Evolutionary conservation across 2,888 invertebrate genomes (phyloP).

Genomic region (Drepana falcataria): DNA sequence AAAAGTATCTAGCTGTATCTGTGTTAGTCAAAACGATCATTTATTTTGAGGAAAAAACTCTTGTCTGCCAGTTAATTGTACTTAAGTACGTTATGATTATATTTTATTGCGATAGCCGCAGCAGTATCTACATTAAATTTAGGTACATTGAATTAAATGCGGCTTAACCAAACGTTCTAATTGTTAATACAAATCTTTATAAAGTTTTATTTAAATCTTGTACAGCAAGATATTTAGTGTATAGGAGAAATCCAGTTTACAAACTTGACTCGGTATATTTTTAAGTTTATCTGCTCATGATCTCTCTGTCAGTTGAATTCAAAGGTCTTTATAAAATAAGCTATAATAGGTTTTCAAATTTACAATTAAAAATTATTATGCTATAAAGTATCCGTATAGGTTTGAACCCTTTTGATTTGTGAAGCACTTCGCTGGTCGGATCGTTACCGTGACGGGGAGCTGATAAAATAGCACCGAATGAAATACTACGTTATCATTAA

Average conservation of each 20-base stretch:
- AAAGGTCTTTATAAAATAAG: conserved; percentile 4
- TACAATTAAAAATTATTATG: too few relatives aligned
- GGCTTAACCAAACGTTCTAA: too few relatives aligned
- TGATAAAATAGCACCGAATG: conserved; percentile 54
- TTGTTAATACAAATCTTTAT: too few relatives aligned
- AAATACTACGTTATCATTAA: conserved; percentile 69
- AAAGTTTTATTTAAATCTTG: neutral
- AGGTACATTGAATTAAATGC: too few relatives aligned
- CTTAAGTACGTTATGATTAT: too few relatives aligned
- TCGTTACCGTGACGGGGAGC: conserved; percentile 37
- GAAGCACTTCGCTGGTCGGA: conserved; percentile 35
- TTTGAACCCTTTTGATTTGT: conserved; percentile 4
- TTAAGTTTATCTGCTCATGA: neutral
- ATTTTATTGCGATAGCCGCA: neutral
- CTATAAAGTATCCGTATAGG: too few relatives aligned
- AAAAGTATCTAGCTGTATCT: neutral
- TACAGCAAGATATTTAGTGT: neutral
- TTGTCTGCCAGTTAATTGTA: neutral
- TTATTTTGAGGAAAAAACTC: neutral
- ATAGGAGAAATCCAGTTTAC: neutral
- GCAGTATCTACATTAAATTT: too few relatives aligned
- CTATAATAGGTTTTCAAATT: too few relatives aligned
- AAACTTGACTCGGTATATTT: neutral
- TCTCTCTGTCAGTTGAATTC: neutral
- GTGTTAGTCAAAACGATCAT: neutral